Evolutionary conservation across 2,797 vertebrate species (phyloP).

Genomic region (Argyrosomus regius): DNA sequence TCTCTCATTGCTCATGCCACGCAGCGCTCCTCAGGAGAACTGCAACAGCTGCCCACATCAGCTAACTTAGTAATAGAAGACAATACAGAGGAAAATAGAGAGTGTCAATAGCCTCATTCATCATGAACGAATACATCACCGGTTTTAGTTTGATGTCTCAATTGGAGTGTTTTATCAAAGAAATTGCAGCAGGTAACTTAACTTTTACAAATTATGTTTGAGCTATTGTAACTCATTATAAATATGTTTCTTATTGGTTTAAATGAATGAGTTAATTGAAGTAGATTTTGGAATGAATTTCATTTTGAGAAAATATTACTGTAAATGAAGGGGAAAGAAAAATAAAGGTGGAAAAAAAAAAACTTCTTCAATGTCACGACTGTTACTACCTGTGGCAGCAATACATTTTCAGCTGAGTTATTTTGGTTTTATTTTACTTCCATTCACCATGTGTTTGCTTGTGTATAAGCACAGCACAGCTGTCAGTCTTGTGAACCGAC

Average conservation of each 20-base stretch:
- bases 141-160: conserved; percentile 50
- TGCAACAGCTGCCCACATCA: conserved; percentile 69
- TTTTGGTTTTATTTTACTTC: conserved; percentile 44
- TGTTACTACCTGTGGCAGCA: conserved; percentile 43
- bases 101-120: conserved; percentile 55
- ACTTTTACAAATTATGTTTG: conserved; percentile 26
- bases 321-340: conserved; percentile 22
- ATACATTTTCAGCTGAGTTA: conserved; percentile 48
- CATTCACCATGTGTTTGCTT: conserved; percentile 45
- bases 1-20: conserved; percentile 51
- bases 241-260: conserved; percentile 42
- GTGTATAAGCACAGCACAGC: conserved; percentile 50
- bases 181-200: conserved; percentile 14
- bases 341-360: conserved; percentile 29
- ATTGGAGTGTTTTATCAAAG: conserved; percentile 31
- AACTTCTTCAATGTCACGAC: conserved; percentile 31
- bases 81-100: conserved; percentile 39
- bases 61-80: conserved; percentile 41
- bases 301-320: conserved; percentile 27
- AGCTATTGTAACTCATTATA: conserved; percentile 32
- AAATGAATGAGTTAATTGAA: conserved; percentile 41
- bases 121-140: conserved; percentile 55
- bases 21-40: conserved; percentile 48
- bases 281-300: conserved; percentile 30
- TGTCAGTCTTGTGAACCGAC: conserved; percentile 74